Evolutionary conservation across 2,797 vertebrate genomes (phyloP), one percentile per base, ranked within the genome.

Genomic region (Melanotaenia parkinsoni): DNA sequence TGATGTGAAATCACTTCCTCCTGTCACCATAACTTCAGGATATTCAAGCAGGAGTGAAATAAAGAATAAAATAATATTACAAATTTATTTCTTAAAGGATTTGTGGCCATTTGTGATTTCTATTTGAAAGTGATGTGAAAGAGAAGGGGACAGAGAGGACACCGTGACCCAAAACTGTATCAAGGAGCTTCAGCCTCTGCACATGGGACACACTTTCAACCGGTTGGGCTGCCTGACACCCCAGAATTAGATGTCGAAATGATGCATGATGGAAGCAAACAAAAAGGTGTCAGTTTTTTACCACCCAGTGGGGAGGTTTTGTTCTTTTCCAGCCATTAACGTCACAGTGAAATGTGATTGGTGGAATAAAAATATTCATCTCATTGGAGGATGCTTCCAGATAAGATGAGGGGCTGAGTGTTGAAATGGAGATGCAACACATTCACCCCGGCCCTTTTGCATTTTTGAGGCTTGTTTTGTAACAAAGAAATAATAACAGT

Each of bases 311-410:
- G 83, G 79, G 67, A 74, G 71, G 60, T 82, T 87, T 79, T 79
- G 69, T 80, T 84, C 74, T 66, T 72, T 86, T 83, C 75, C 78
- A 72, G 70, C 78, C 76, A 85, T 82, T 78, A 84, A 81, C 69
- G 74, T 82, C 77, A 70, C 50, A 78, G 67, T 38, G 37, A 72
- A 80, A 78, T 79, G 80, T 83, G 76, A 65, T 68, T 33, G 65
- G 71, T 67, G 67, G 80, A 74, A 79, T 83, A 70, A 80, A 85
- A 83, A 74, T 67, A 79, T 84, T 82, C 69, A 70, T 76, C 79
- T 80, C 71, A 70, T 56, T 80, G 84, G 79, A 76, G 47, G 72
- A 73, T 32, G 59, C 71, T 81, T 68, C 37, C 70, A 47, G 75
- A 72, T 76, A 30, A 68, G 61, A 71, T 43, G 63, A 70, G 68